These are phyloP conservation scores for Actinemys pallida DNA, from an alignment of 2,113 vertebrate species.

Conservation along the genomic window DNA sequence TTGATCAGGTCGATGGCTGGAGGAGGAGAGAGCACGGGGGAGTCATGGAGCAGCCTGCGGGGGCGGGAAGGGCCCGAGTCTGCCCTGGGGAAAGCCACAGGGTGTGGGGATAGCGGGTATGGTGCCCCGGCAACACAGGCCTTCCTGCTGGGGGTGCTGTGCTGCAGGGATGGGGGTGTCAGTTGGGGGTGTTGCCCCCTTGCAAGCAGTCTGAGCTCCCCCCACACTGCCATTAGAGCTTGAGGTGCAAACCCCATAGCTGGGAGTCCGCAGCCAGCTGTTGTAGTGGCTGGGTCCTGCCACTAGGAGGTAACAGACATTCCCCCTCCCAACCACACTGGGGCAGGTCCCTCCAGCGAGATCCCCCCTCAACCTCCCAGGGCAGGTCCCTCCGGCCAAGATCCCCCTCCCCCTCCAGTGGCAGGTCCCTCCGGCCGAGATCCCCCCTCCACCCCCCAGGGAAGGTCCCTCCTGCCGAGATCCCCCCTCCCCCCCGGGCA, in stretches of 20 bases:
- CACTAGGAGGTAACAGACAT: not conserved
- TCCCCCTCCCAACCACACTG: fast-evolving
- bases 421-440: no score
- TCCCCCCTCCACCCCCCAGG: no score
- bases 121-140: not conserved
- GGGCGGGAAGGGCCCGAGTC: not conserved
- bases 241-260: no score
- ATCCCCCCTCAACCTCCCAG: no score
- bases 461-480: no score
- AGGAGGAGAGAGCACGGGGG: not conserved
- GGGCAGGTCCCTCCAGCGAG: no score
- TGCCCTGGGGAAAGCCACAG: not conserved
- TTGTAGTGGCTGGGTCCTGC: fast-evolving
- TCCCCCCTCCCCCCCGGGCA: not conserved
- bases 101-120: not conserved
- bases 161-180: not conserved
- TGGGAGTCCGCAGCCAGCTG: not conserved
- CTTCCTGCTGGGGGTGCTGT: not conserved
- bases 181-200: no score
- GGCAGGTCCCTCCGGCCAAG: no score
- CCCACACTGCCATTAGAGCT: not conserved
- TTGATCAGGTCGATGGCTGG: constrained; percentile 93
- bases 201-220: not conserved
- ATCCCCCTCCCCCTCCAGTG: no score
- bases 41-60: not conserved